Percentiles rank a stretch among this genome's conserved stretches.
phyloP scores from a whole-genome alignment of 2,113 vertebrate genomes.

The Melanotaenia duboulayi region DNA sequence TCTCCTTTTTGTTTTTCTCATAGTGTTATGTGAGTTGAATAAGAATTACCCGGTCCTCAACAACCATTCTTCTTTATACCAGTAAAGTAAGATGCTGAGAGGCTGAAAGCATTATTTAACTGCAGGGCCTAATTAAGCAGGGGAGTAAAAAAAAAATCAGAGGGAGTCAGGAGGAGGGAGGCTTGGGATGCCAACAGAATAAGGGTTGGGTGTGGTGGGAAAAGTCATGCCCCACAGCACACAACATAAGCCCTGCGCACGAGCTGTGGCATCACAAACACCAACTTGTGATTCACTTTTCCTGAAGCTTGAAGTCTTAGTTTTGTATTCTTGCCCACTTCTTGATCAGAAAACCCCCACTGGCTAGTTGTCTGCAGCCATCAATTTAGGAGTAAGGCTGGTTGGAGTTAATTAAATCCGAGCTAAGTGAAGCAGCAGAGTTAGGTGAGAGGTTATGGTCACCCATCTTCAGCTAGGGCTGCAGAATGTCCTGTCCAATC shows the following conservation, averaged over 20 bases:
- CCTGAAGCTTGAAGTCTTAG: slow-evolving; percentile 29
- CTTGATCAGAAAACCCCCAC: slow-evolving; percentile 50
- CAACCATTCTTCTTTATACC: not conserved
- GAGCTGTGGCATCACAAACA: slow-evolving; percentile 26
- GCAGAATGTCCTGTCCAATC: slow-evolving; percentile 47
- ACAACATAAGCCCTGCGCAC: slow-evolving; percentile 34
- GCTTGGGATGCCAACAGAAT: slow-evolving; percentile 29
- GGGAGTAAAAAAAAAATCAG: slow-evolving; percentile 47
- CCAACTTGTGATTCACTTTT: slow-evolving; percentile 34
- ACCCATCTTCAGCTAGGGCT: slow-evolving; percentile 50
- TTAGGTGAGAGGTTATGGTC: slow-evolving; percentile 55
- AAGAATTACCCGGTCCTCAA: slow-evolving; percentile 28
- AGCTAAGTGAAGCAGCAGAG: slow-evolving; percentile 66
- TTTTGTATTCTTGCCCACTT: slow-evolving; percentile 52
- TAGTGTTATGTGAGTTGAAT: slow-evolving; percentile 55
- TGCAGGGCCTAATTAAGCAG: slow-evolving; percentile 73
- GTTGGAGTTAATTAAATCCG: slow-evolving; percentile 76
- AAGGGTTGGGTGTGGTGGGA: slow-evolving; percentile 29
- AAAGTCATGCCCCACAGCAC: slow-evolving; percentile 30
- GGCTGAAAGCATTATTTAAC: slow-evolving; percentile 62
- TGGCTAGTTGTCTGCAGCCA: slow-evolving; percentile 34
- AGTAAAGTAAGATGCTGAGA: slow-evolving; percentile 45
- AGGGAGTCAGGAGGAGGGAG: slow-evolving; percentile 22
- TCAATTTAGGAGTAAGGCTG: slow-evolving; percentile 51
- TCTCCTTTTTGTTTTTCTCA: slow-evolving; percentile 1